Evolutionary conservation across 2,888 invertebrate genomes (phyloP).

Genomic region (Eutolmus rufibarbis): DNA sequence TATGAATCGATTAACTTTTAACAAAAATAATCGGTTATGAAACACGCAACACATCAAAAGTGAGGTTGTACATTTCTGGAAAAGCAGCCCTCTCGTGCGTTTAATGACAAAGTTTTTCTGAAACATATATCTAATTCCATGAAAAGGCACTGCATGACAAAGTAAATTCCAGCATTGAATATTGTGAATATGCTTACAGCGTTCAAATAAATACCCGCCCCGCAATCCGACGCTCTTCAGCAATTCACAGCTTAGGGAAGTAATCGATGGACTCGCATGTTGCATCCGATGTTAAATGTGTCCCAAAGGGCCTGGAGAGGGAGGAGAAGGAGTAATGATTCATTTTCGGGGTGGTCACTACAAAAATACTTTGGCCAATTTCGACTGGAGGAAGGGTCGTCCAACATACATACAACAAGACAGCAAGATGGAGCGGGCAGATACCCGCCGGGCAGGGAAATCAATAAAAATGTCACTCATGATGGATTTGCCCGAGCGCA

Average conservation of each 20-base stretch:
- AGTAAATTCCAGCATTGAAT: background rate
- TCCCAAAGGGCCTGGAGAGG: background rate
- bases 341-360: background rate
- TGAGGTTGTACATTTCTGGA: background rate
- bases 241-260: background rate
- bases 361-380: background rate
- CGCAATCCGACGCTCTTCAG: background rate
- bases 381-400: background rate
- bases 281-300: background rate
- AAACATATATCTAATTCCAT: background rate
- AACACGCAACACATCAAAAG: background rate
- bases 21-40: background rate
- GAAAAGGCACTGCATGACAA: background rate
- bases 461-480: constrained; percentile 11
- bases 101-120: background rate
- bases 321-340: background rate
- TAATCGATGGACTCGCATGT: constrained; percentile 2
- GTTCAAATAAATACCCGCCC: background rate
- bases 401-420: background rate
- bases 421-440: background rate
- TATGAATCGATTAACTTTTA: background rate
- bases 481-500: background rate
- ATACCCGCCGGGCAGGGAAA: background rate
- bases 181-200: background rate
- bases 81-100: background rate